Conservation (phyloP, 2,797 vertebrate species). For the Sebastes taczanowskii region DNA sequence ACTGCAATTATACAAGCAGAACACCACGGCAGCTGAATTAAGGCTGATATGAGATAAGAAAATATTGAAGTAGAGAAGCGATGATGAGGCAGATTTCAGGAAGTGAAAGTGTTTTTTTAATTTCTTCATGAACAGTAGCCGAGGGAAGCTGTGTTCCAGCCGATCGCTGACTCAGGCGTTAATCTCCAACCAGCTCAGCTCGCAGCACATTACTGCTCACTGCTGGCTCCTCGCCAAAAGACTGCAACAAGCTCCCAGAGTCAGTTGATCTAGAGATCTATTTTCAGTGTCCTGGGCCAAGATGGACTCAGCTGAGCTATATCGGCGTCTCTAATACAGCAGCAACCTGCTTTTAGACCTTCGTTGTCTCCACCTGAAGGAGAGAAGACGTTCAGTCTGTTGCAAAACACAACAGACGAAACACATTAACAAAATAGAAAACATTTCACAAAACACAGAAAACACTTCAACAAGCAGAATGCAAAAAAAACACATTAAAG, state of each 20-base stretch:
- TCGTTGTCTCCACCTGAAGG: neutral
- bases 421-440: neutral
- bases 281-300: slow-evolving; percentile 34
- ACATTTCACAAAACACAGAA: neutral
- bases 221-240: slow-evolving; percentile 19
- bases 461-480: neutral
- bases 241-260: neutral
- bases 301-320: slow-evolving; percentile 11
- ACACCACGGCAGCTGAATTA: too few relatives aligned
- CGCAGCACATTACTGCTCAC: slow-evolving; percentile 2
- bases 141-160: neutral
- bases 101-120: neutral
- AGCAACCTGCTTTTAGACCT: slow-evolving; percentile 3
- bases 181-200: slow-evolving; percentile 32
- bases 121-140: neutral
- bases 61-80: neutral
- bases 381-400: neutral
- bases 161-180: slow-evolving; percentile 42
- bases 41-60: neutral
- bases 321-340: slow-evolving; percentile 9
- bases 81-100: neutral
- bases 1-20: neutral
- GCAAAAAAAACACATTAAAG: neutral
- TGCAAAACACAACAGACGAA: neutral
- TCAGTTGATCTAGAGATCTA: slow-evolving; percentile 51